Conservation (phyloP, 2,113 vertebrate species). For the Panthera leo region DNA sequence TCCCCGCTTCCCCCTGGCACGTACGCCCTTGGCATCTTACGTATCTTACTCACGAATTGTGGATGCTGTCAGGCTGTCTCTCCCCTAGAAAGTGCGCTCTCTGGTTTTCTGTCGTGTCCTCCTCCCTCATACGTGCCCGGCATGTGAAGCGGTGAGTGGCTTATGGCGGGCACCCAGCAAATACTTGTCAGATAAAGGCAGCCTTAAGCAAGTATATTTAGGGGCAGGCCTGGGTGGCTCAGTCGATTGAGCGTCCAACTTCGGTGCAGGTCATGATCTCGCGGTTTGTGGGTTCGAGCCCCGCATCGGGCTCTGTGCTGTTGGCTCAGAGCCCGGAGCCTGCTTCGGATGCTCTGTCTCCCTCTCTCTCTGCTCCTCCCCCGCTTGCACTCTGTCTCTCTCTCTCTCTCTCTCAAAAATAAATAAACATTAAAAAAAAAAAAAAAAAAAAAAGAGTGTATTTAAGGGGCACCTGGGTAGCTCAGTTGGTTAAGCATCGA, state of each 20-base stretch:
- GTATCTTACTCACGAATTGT: neutral
- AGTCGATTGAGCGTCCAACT: too few relatives aligned
- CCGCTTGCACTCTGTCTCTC: too few relatives aligned
- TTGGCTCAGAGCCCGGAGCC: too few relatives aligned
- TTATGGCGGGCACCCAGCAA: fast-evolving
- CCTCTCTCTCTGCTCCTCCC: neutral
- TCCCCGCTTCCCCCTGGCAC: neutral
- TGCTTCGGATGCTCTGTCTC: neutral
- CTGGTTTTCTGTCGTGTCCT: neutral
- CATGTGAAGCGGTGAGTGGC: too few relatives aligned
- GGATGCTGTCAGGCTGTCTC: too few relatives aligned
- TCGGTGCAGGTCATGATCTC: too few relatives aligned
- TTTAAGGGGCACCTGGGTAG: too few relatives aligned
- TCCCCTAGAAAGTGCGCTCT: neutral
- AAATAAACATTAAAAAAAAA: too few relatives aligned
- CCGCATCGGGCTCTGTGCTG: neutral
- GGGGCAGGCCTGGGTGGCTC: too few relatives aligned
- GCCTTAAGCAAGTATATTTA: neutral
- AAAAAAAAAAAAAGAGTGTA: too few relatives aligned
- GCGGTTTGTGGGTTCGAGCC: neutral
- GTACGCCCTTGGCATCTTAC: neutral
- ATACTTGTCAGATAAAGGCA: neutral
- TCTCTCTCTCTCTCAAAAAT: too few relatives aligned
- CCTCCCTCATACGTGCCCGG: neutral
- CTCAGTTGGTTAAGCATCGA: too few relatives aligned